Conservation (phyloP, 2,113 vertebrate species). For the Mastomys coucha region DNA sequence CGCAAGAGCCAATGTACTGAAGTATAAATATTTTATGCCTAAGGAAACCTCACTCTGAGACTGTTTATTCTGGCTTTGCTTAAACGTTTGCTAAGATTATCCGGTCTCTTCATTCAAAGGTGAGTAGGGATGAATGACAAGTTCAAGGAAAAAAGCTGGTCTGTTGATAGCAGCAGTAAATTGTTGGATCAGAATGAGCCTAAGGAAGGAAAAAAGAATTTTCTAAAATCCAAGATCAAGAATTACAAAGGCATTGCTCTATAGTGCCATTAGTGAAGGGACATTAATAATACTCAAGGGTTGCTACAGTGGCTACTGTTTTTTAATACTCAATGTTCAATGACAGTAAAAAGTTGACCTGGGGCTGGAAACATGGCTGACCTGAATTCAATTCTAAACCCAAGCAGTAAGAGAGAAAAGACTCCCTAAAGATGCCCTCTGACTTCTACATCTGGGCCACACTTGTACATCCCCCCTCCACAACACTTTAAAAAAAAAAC, state of each 20-base stretch:
- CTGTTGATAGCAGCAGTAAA: not conserved
- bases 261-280: not conserved
- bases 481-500: too few relatives aligned
- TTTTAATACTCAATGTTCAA: slow-evolving; percentile 4
- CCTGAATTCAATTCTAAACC: not conserved
- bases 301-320: not conserved
- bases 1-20: not conserved
- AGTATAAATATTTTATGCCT: slow-evolving; percentile 4
- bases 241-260: not conserved
- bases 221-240: slow-evolving; percentile 1
- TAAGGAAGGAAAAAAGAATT: not conserved
- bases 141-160: not conserved
- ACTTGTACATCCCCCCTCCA: not conserved
- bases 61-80: slow-evolving; percentile 7
- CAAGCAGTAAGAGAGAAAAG: not conserved
- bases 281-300: not conserved
- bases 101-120: not conserved
- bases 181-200: not conserved
- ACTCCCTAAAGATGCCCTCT: not conserved
- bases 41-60: slow-evolving; percentile 8
- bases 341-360: not conserved
- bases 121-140: not conserved
- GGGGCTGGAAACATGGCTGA: not conserved
- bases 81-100: slow-evolving; percentile 20
- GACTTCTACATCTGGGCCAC: not conserved